Percentiles rank a stretch among this genome's conserved stretches.
These are phyloP conservation scores for Luscinia megarhynchos DNA, from an alignment of 2,797 vertebrate species.

Conservation along the genomic window DNA sequence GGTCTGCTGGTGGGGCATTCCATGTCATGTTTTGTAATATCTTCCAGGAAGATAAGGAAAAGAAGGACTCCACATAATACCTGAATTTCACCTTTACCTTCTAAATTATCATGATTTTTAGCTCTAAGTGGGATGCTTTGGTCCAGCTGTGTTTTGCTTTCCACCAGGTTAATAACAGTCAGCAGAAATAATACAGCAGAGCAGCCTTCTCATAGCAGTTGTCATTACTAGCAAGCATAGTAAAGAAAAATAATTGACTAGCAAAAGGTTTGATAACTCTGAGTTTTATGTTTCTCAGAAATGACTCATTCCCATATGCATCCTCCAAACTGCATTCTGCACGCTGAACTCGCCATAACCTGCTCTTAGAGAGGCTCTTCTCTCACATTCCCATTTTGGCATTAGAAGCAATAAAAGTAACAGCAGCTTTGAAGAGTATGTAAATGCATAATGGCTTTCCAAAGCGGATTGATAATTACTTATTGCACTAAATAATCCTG, in stretches of 20 bases:
- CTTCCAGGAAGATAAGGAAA: neutral
- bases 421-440: slow-evolving; percentile 33
- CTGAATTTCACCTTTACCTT: neutral
- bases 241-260: slow-evolving; percentile 23
- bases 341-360: slow-evolving; percentile 63
- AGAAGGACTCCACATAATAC: neutral
- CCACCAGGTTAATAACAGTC: neutral
- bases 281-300: slow-evolving; percentile 17
- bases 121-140: neutral
- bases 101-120: neutral
- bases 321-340: slow-evolving; percentile 22
- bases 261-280: slow-evolving; percentile 29
- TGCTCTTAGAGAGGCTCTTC: slow-evolving; percentile 52
- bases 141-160: neutral
- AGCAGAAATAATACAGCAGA: neutral
- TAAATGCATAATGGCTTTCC: slow-evolving; percentile 37
- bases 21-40: neutral
- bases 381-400: slow-evolving; percentile 49
- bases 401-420: slow-evolving; percentile 62
- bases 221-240: neutral
- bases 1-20: neutral
- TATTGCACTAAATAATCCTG: slow-evolving; percentile 70
- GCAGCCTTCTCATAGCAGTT: neutral
- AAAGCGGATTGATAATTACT: slow-evolving; percentile 69
- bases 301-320: slow-evolving; percentile 57